phyloP scores from a whole-genome alignment of 2,888 invertebrate genomes.

The Octonoba sinensis region DNA sequence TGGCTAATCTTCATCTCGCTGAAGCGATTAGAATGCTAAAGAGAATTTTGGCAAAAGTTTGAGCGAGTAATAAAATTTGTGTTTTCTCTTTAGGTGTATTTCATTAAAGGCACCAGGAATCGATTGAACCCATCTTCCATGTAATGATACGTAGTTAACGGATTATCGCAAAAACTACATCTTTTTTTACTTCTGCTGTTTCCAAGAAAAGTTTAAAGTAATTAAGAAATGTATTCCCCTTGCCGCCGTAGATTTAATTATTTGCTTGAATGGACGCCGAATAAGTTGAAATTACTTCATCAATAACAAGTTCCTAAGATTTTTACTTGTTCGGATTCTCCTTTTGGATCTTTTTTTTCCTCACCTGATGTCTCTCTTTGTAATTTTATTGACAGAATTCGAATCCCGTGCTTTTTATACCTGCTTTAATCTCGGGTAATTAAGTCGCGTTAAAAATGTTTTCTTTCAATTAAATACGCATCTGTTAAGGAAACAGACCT shows the following conservation, averaged over 20 bases:
- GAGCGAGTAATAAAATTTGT: slow-evolving; percentile 40
- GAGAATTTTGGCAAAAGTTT: slow-evolving; percentile 14
- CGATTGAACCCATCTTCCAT: slow-evolving; percentile 32
- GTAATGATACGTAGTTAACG: slow-evolving; percentile 60
- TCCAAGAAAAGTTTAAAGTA: slow-evolving; percentile 55
- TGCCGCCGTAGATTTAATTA: slow-evolving; percentile 55
- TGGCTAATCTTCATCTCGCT: slow-evolving; percentile 1
- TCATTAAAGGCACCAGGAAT: slow-evolving; percentile 43
- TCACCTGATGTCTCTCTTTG: slow-evolving; percentile 23
- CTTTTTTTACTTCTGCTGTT: slow-evolving; percentile 40
- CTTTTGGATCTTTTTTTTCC: slow-evolving; percentile 31
- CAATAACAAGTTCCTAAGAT: slow-evolving; percentile 55
- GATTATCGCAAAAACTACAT: slow-evolving; percentile 57
- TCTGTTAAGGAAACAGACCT: slow-evolving; percentile 46
- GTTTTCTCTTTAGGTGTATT: slow-evolving; percentile 52
- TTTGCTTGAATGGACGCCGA: slow-evolving; percentile 56
- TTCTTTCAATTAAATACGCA: slow-evolving; percentile 53
- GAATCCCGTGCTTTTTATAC: slow-evolving; percentile 20
- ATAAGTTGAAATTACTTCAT: slow-evolving; percentile 62
- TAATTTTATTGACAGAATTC: slow-evolving; percentile 47
- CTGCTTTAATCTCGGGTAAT: slow-evolving; percentile 48
- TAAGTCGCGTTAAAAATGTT: slow-evolving; percentile 46
- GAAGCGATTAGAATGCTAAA: slow-evolving; percentile 38
- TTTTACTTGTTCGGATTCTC: slow-evolving; percentile 34
- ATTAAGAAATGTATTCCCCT: slow-evolving; percentile 60